Evolutionary conservation across 1,140 invertebrate genomes (phyloP), one percentile per base, ranked within the genome.

Genomic region (Sycobia sp.): DNA sequence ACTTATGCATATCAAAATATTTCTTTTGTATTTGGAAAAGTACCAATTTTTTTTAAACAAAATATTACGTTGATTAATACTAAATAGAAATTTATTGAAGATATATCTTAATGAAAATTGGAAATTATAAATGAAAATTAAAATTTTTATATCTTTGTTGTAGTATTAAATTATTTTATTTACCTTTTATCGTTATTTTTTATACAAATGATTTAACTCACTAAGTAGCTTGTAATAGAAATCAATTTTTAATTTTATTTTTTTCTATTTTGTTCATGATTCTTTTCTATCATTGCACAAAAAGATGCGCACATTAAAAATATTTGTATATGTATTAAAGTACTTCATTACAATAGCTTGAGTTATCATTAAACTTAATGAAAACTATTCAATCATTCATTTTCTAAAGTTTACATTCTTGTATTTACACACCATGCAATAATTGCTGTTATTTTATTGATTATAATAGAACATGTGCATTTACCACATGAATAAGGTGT

Each of bases 1-100:
- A 65, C 43, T 55, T 41, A 36, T 53, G 39, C 54, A 36, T 65
- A 65, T 65, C 56, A 65, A 60, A 60, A 65, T 65, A 65, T 60
- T 39, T 60, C 23, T 58, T 54, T 41, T 54, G 29, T 65, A 49
- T 55, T 65, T 65, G 55, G 23, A 65, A 65, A 65, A 32, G 46
- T 65, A 53, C 44, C 22, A 50, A 13, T 22, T 39, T 20, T n/a
- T n/a, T n/a, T n/a, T n/a, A n/a, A n/a, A n/a, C n/a, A n/a, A n/a
- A n/a, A n/a, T n/a, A n/a, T n/a, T n/a, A n/a, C n/a, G n/a, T n/a
- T n/a, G n/a, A n/a, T n/a, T n/a, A n/a, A n/a, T n/a, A n/a, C n/a
- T n/a, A 57, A 51, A 51, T 57, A 36, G 50, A 41, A 9, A 36
- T 43, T n/a, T 47, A 32, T 50, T 63, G 54, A 62, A 46, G 27